A percentile compares a stretch with the other conserved stretches of the same genome.
phyloP scores from a whole-genome alignment of 2,888 invertebrate species.

The Sympetrum striolatum region DNA sequence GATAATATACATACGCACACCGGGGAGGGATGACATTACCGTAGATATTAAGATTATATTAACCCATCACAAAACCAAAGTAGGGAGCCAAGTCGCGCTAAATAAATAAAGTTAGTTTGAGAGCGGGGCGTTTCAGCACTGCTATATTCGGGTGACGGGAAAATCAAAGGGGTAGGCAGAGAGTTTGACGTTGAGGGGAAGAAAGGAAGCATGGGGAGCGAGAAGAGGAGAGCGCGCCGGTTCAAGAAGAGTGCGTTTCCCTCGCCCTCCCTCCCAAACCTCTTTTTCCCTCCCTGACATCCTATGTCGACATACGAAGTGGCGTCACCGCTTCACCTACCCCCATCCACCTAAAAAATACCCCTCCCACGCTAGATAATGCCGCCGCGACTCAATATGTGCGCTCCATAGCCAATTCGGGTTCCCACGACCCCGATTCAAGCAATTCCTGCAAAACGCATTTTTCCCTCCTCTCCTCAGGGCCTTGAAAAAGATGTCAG shows the following conservation, averaged over 20 bases:
- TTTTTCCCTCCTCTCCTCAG: background rate
- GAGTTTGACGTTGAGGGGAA: background rate
- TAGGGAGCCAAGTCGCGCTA: too few relatives aligned
- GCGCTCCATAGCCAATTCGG: background rate
- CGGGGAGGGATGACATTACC: too few relatives aligned
- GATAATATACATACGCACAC: too few relatives aligned
- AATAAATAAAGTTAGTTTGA: too few relatives aligned
- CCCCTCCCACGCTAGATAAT: background rate
- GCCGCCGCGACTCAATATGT: background rate
- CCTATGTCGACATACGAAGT: background rate
- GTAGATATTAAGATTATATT: too few relatives aligned
- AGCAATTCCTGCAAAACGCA: background rate
- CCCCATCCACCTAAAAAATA: background rate
- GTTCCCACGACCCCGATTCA: background rate
- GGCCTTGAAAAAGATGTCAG: too few relatives aligned
- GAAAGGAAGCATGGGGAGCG: background rate
- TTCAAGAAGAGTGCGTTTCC: background rate
- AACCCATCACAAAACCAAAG: too few relatives aligned
- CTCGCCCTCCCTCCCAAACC: background rate
- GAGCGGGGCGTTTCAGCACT: too few relatives aligned
- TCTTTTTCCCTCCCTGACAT: background rate
- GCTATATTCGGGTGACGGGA: too few relatives aligned
- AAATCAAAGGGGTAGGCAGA: too few relatives aligned
- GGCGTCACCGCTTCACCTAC: constrained; percentile 39
- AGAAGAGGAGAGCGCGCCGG: background rate